Evolutionary conservation across 92 coral and sea anemone genomes (phyloP), one percentile per base, ranked within the genome.

Genomic region (Bergia puertoricense): DNA sequence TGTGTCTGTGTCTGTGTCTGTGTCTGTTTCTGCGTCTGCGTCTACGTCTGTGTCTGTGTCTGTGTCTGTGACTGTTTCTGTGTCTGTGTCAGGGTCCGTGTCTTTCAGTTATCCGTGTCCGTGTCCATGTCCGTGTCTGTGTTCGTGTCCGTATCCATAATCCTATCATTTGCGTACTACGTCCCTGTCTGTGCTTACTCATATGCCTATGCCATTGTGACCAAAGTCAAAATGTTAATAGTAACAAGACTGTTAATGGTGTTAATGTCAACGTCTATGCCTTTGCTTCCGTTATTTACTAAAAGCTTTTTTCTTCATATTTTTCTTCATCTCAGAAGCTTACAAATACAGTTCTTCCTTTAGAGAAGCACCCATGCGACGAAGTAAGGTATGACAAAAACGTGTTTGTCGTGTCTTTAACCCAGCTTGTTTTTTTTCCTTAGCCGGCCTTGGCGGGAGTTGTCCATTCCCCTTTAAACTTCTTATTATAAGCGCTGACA

Each of bases 311-410:
- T 37, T 46, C 11, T 11, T 18, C 14, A 1, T 16, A 1, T 69
- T 36, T 6, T 8, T 11, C 22, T 48, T 8, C 62, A 5, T 65
- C 9, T 45, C 11, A 84, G 87, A 45, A 51, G 41, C 69, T 73
- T 79, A 71, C 43, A 30, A 38, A n/a, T 10, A 36, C 37, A 84
- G 22, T 23, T 0, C 65, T 38, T 73, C 7, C 62, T 84, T 68
- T 13, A 50, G 78, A 30, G 77, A 20, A 71, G 79, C 87, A n/a
- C 87, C 87, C 10, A 84, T 84, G 87, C 77, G 87, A 71, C 71
- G 87, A 84, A 84, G 87, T 75, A 69, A 46, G 87, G 87, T 84
- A 84, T 6, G n/a, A 67, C 16, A 46, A 46, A 11, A 42, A 37
- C 36, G 0, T 23, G 11, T 42, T 81, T 4, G 8, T 77, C 48